A percentile compares a stretch with the other conserved stretches of the same genome.
These are phyloP conservation scores for Andrena cerasifolii DNA, from an alignment of 1,140 invertebrate genomes.

Conservation along the genomic window DNA sequence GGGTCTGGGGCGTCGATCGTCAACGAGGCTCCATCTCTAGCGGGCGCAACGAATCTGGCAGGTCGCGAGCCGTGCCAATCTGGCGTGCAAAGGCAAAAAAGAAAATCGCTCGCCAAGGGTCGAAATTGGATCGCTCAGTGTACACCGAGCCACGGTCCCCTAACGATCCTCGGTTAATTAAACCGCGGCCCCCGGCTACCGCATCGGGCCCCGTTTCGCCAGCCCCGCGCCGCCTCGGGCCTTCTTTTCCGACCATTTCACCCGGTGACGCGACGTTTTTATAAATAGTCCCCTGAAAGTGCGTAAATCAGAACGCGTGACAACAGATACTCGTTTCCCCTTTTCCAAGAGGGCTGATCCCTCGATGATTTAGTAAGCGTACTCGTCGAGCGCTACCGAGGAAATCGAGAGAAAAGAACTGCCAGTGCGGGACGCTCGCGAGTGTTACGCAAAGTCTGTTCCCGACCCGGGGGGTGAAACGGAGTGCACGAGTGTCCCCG, in stretches of 20 bases:
- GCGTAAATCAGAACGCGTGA: conserved; percentile 22
- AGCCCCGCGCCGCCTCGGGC: background rate
- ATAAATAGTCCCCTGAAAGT: conserved; percentile 43
- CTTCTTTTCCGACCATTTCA: conserved; percentile 8
- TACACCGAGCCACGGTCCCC: conserved; percentile 41
- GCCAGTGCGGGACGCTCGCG: background rate
- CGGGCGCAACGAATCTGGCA: conserved; percentile 31
- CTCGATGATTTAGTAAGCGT: background rate
- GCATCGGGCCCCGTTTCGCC: background rate
- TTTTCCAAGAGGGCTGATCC: too few relatives aligned
- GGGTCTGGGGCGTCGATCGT: background rate
- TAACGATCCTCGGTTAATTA: conserved; percentile 33
- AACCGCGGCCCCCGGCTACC: background rate
- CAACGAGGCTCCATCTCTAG: conserved; percentile 49
- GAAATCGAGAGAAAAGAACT: too few relatives aligned
- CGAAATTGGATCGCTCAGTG: conserved; percentile 61
- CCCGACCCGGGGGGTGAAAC: background rate
- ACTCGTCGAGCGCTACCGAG: background rate
- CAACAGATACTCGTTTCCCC: background rate
- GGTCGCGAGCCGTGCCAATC: conserved; percentile 48
- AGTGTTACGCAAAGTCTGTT: background rate
- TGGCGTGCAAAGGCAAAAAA: conserved; percentile 53
- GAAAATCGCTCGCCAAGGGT: conserved; percentile 36
- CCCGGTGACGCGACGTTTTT: conserved; percentile 34
- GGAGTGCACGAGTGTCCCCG: background rate